Evolutionary conservation across 92 coral and sea anemone genomes (phyloP), one percentile per base, ranked within the genome.

Genomic region (Zoanthus gigantus): DNA sequence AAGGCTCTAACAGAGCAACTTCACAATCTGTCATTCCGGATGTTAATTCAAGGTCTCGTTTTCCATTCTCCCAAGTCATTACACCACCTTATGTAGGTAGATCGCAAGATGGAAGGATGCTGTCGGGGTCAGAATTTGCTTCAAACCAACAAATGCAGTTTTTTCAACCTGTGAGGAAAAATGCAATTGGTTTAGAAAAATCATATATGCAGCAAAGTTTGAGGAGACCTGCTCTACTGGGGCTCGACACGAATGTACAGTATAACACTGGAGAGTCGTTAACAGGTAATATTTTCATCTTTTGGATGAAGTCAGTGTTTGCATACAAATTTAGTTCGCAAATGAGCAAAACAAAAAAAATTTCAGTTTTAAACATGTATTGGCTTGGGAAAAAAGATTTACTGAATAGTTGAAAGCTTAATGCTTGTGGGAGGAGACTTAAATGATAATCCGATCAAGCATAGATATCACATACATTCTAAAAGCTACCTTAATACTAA

Each of bases 121-220:
- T 65, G 16, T 44, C 46, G 7, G 46, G 30, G 23, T 12, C 60
- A 66, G 45, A 56, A 66, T 17, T 81, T n/a, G 57, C 12, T 46
- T 28, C 74, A 6, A 50, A 71, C 74, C 74, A 65, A 18, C 34
- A 9, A 28, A 44, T 13, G 7, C 82, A 53, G 42, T 77, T 52
- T 23, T 13, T 54, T 23, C 82, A 76, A 52, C 80, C 80, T 50
- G 18, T 48, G 44, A 37, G 85, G 9, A 65, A 45, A 65, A 63
- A 42, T 14, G 15, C 53, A 13, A 23, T 65, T 10, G 6, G 34
- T 12, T 14, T 7, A 5, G 56, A 65, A n/a, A 7, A 46, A 0
- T 80, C 34, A 31, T 63, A 63, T 28, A 28, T 60, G 18, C 57
- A 11, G 58, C 44, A 46, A 6, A 18, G 47, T 81, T 48, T 4